phyloP scores from a whole-genome alignment of 2,888 invertebrate genomes.

The Halictus quadricinctus region DNA sequence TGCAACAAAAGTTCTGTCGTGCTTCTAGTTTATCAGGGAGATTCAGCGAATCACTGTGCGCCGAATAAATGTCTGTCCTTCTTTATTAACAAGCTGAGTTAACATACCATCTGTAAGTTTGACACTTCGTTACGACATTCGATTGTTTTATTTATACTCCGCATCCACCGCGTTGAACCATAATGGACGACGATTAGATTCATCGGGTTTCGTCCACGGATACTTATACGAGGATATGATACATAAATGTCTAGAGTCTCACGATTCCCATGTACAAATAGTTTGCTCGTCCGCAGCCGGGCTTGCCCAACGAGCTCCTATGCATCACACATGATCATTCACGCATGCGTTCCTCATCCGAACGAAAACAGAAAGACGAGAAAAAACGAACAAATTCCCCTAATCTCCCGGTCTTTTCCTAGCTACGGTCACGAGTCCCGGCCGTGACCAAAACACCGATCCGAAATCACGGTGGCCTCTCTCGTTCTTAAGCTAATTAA shows the following conservation, averaged over 20 bases:
- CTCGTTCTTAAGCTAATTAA: slow-evolving; percentile 13
- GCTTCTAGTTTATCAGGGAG: neutral
- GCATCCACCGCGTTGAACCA: slow-evolving; percentile 30
- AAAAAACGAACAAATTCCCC: slow-evolving; percentile 15
- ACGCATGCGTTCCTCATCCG: slow-evolving; percentile 16
- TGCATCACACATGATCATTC: slow-evolving; percentile 43
- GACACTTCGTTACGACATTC: slow-evolving; percentile 51
- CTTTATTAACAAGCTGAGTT: slow-evolving; percentile 61
- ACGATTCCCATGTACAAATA: slow-evolving; percentile 52
- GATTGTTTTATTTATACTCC: slow-evolving; percentile 35
- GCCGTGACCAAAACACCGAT: slow-evolving; percentile 12
- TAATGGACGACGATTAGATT: slow-evolving; percentile 42
- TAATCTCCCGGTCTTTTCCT: slow-evolving; percentile 28
- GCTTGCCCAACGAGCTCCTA: slow-evolving; percentile 24
- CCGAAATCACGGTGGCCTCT: slow-evolving; percentile 15
- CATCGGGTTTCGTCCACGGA: slow-evolving; percentile 41
- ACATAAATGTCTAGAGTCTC: slow-evolving; percentile 54
- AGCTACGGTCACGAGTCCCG: slow-evolving; percentile 22
- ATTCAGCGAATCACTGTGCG: neutral
- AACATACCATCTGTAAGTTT: slow-evolving; percentile 51
- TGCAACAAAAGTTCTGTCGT: neutral
- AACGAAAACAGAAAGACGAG: neutral
- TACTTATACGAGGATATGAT: slow-evolving; percentile 61
- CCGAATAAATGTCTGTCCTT: slow-evolving; percentile 39
- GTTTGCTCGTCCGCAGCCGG: slow-evolving; percentile 27